phyloP scores from a whole-genome alignment of 2,113 vertebrate species.

The Lepisosteus osseus region DNA sequence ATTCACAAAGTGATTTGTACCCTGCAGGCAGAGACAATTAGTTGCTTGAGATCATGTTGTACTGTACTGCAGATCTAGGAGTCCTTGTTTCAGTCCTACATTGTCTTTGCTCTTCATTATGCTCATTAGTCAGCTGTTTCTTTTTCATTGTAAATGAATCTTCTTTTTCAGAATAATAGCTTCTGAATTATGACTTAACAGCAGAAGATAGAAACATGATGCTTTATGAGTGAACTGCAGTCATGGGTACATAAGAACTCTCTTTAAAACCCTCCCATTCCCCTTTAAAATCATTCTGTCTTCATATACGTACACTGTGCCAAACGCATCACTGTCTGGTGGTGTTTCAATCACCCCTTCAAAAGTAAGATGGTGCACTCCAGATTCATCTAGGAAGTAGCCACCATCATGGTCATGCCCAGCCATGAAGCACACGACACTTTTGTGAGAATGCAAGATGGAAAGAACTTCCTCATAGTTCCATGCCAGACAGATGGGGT shows the following conservation, averaged over 20 bases:
- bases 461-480: slow-evolving; percentile 75
- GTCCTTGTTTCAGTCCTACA: too few relatives aligned
- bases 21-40: too few relatives aligned
- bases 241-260: slow-evolving; percentile 60
- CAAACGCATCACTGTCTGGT: slow-evolving; percentile 77
- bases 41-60: too few relatives aligned
- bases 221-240: not conserved
- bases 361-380: slow-evolving; percentile 83
- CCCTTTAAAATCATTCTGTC: slow-evolving; percentile 86
- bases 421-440: slow-evolving; percentile 82
- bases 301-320: slow-evolving; percentile 74
- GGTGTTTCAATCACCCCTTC: slow-evolving; percentile 86
- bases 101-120: too few relatives aligned
- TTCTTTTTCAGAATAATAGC: too few relatives aligned
- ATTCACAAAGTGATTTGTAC: too few relatives aligned
- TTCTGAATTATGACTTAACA: too few relatives aligned
- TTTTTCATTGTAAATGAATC: too few relatives aligned
- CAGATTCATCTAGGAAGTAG: slow-evolving; percentile 68
- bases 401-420: slow-evolving; percentile 86
- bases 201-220: not conserved
- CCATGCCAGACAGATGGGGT: slow-evolving; percentile 78
- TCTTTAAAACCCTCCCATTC: slow-evolving; percentile 70
- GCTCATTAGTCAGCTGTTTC: too few relatives aligned
- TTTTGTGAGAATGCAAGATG: slow-evolving; percentile 68
- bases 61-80: too few relatives aligned